Evolutionary conservation across 2,113 vertebrate genomes (phyloP).

Genomic region (Crotalus helleri): DNA sequence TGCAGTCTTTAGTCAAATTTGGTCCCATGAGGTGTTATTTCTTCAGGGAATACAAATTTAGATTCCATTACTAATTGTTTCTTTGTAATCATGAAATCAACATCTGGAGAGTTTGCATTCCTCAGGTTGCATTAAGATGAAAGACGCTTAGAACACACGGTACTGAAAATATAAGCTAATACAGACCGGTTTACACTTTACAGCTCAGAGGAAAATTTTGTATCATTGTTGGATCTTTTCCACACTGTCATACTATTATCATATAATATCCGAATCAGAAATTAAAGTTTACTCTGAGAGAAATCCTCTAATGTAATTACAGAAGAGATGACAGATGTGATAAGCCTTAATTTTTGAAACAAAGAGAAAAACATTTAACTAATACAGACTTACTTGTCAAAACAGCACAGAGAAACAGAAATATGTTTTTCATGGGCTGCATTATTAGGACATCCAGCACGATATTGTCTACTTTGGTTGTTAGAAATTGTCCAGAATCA

Average conservation of each 20-base stretch:
- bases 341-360: slow-evolving; percentile 30
- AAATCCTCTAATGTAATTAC: slow-evolving; percentile 11
- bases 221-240: slow-evolving; percentile 39
- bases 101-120: slow-evolving; percentile 39
- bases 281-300: background rate
- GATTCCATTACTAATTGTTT: slow-evolving; percentile 57
- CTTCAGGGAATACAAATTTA: slow-evolving; percentile 54
- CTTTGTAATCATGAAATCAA: slow-evolving; percentile 52
- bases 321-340: slow-evolving; percentile 4
- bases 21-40: slow-evolving; percentile 48
- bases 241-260: slow-evolving; percentile 29
- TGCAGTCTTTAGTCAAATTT: slow-evolving; percentile 36
- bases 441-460: background rate
- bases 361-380: background rate
- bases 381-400: background rate
- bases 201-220: slow-evolving; percentile 17
- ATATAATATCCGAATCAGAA: slow-evolving; percentile 26
- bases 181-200: slow-evolving; percentile 3
- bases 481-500: background rate
- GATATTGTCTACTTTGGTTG: background rate
- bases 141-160: slow-evolving; percentile 30
- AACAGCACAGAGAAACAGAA: slow-evolving; percentile 17
- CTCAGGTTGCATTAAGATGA: slow-evolving; percentile 31
- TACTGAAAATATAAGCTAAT: slow-evolving; percentile 37
- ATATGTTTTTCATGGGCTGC: background rate